Evolutionary conservation across 2,797 vertebrate species (phyloP).

Genomic region (Tympanoctomys barrerae): DNA sequence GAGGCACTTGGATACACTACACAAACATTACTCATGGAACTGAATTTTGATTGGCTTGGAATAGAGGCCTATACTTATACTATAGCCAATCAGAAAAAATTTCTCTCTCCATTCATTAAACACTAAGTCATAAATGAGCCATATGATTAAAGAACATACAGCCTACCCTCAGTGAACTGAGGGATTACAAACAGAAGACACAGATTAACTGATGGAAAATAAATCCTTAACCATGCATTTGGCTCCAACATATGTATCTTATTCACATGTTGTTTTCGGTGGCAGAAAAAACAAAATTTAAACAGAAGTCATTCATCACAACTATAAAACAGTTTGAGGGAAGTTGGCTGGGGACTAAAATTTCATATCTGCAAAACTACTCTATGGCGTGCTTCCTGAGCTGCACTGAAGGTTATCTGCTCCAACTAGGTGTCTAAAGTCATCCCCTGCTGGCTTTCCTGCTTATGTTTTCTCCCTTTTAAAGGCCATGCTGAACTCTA

Average conservation of each 20-base stretch:
- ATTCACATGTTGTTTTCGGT: not conserved
- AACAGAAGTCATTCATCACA: not conserved
- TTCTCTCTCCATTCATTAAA: constrained; percentile 70
- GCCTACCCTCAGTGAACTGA: constrained; percentile 18
- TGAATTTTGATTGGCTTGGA: constrained; percentile 78
- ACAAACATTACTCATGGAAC: constrained; percentile 58
- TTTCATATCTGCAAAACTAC: not conserved
- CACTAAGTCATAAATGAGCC: constrained; percentile 2
- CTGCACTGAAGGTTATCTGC: not conserved
- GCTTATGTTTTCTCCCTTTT: not conserved
- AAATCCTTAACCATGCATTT: constrained; percentile 14
- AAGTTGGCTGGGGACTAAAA: not conserved
- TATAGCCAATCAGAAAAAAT: constrained; percentile 67
- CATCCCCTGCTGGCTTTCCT: not conserved
- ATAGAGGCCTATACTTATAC: constrained; percentile 69
- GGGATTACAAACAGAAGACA: constrained; percentile 48
- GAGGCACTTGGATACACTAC: constrained; percentile 47
- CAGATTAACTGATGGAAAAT: constrained; percentile 36
- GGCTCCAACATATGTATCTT: not conserved
- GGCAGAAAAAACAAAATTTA: not conserved
- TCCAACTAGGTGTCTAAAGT: not conserved
- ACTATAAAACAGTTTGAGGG: constrained; percentile 15
- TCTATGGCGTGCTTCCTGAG: not conserved
- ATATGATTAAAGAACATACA: not conserved
- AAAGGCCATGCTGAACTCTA: not conserved